phyloP scores from a whole-genome alignment of 2,113 vertebrate species.

The Hoplias malabaricus region DNA sequence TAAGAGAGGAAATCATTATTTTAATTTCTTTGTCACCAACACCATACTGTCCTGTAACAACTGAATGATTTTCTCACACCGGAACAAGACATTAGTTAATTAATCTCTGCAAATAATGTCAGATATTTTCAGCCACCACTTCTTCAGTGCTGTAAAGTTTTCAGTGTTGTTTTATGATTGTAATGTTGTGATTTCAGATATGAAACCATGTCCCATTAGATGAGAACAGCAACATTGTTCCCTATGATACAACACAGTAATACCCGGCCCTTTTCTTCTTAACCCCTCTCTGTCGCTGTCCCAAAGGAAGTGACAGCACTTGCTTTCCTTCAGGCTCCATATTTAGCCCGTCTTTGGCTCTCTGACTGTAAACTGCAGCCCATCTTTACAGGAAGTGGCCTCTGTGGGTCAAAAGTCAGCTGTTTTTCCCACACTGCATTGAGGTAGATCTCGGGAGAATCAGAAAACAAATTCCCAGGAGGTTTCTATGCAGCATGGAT shows the following conservation, averaged over 20 bases:
- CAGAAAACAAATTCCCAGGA: slow-evolving; percentile 15
- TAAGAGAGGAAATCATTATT: background rate
- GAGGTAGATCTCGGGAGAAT: slow-evolving; percentile 61
- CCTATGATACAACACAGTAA: background rate
- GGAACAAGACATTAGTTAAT: background rate
- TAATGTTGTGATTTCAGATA: background rate
- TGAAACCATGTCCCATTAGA: background rate
- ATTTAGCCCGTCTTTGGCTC: slow-evolving; percentile 25
- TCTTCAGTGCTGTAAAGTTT: background rate
- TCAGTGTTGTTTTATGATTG: background rate
- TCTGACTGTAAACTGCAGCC: slow-evolving; percentile 12
- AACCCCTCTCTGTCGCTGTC: background rate
- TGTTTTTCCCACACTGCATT: slow-evolving; percentile 59
- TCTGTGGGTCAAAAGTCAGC: slow-evolving; percentile 33
- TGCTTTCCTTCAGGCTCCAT: slow-evolving; percentile 34
- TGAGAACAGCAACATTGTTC: background rate
- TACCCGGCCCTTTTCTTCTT: background rate
- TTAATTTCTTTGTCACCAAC: background rate
- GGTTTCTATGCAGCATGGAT: background rate
- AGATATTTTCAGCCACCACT: background rate
- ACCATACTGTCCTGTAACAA: background rate
- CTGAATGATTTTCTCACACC: too few relatives aligned
- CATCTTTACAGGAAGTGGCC: slow-evolving; percentile 32
- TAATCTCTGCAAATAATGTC: background rate
- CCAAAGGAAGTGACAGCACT: slow-evolving; percentile 37